Evolutionary conservation across 2,888 invertebrate species (phyloP).

Genomic region (Crossocerus cetratus): DNA sequence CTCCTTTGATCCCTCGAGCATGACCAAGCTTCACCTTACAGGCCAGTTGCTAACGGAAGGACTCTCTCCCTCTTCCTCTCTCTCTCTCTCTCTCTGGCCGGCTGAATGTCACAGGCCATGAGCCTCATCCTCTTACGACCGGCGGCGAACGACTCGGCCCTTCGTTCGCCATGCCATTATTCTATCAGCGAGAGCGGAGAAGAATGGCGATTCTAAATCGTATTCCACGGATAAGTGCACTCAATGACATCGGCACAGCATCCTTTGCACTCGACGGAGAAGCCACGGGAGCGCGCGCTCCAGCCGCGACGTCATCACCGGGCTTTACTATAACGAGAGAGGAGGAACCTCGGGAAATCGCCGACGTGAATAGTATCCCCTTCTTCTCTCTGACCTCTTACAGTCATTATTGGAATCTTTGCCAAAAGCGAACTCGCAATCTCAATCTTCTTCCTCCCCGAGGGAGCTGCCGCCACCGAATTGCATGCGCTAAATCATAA

Average conservation of each 20-base stretch:
- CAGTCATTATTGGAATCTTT: too few species aligned
- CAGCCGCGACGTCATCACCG: too few species aligned
- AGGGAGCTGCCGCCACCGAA: too few species aligned
- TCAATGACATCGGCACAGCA: conserved; percentile 15
- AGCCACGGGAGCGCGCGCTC: too few species aligned
- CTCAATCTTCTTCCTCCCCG: too few species aligned
- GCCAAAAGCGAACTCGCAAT: too few species aligned
- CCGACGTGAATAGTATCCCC: background rate
- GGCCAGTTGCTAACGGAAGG: conserved; percentile 53
- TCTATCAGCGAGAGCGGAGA: conserved; percentile 25
- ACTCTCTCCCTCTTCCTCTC: too few species aligned
- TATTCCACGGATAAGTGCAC: conserved; percentile 25
- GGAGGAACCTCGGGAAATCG: too few species aligned
- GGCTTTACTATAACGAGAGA: too few species aligned
- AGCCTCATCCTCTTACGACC: conserved; percentile 42
- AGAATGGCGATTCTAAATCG: conserved; percentile 42
- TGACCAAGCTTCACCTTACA: conserved; percentile 51
- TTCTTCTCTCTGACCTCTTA: too few species aligned
- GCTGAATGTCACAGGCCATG: conserved; percentile 45
- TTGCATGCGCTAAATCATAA: too few species aligned
- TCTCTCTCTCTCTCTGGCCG: too few species aligned
- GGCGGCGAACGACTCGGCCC: background rate
- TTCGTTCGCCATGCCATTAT: conserved; percentile 38
- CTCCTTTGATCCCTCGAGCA: conserved; percentile 57
- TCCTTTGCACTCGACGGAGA: conserved; percentile 2